Percentiles rank a stretch among this genome's conserved stretches.
Conservation (phyloP, 2,797 vertebrate genomes). For the Pantherophis vulpinus region DNA sequence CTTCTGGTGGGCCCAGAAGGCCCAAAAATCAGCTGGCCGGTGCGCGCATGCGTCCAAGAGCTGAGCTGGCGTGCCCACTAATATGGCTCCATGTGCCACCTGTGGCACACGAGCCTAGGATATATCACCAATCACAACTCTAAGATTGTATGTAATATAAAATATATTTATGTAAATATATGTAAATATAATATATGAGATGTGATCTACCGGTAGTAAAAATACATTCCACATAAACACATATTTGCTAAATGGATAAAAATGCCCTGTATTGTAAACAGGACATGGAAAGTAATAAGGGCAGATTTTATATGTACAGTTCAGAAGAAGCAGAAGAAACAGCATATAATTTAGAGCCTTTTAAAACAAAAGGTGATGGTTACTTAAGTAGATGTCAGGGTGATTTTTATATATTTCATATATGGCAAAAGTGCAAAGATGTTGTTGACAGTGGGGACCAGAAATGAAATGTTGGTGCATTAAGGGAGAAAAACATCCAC, state of each 20-base stretch:
- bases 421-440: not conserved
- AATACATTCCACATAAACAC: constrained; percentile 56
- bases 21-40: no score
- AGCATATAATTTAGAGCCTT: constrained; percentile 53
- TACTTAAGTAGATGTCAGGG: not conserved
- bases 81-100: no score
- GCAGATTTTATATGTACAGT: constrained; percentile 50
- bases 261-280: constrained; percentile 57
- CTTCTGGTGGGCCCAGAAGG: no score
- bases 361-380: constrained; percentile 35
- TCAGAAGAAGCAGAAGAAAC: constrained; percentile 36
- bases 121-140: constrained; percentile 24
- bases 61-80: no score
- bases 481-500: not conserved
- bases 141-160: constrained; percentile 60
- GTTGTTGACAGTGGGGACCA: not conserved
- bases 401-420: not conserved
- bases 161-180: constrained; percentile 13
- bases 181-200: constrained; percentile 24
- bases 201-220: constrained; percentile 52
- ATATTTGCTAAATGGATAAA: constrained; percentile 61
- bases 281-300: constrained; percentile 60
- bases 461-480: not conserved
- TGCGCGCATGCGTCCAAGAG: rapidly evolving
- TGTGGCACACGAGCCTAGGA: not conserved